phyloP scores from a whole-genome alignment of 1,140 invertebrate species.

The Marisa cornuarietis region DNA sequence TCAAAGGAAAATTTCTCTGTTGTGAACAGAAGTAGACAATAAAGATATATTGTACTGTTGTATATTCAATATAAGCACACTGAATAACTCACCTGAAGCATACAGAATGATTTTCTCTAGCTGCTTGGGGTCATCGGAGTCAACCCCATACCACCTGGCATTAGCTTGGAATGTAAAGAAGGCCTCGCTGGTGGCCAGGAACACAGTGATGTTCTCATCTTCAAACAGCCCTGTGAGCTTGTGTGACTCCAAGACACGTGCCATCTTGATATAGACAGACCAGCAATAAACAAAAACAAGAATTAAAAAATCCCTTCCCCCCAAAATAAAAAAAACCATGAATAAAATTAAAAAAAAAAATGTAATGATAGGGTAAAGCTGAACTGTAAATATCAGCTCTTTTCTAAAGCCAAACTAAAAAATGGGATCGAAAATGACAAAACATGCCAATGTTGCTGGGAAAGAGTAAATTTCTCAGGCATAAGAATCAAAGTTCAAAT shows the following conservation, averaged over 20 bases:
- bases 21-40: not conserved
- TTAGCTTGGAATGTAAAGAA: slow-evolving; percentile 31
- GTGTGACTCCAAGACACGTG: slow-evolving; percentile 17
- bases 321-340: too few species aligned
- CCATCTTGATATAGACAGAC: slow-evolving; percentile 31
- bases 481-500: too few species aligned
- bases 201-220: slow-evolving; percentile 38
- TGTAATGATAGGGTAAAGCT: too few species aligned
- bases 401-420: too few species aligned
- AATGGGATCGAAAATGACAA: too few species aligned
- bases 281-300: slow-evolving; percentile 64
- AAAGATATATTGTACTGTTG: not conserved
- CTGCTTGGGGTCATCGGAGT: slow-evolving; percentile 4
- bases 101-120: slow-evolving; percentile 21
- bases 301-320: too few species aligned
- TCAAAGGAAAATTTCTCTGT: not conserved
- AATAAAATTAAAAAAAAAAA: too few species aligned
- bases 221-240: slow-evolving; percentile 29
- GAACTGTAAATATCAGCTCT: too few species aligned
- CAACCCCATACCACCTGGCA: slow-evolving; percentile 12
- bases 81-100: slow-evolving; percentile 19
- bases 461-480: too few species aligned
- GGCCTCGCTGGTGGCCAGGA: slow-evolving; percentile 36
- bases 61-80: not conserved
- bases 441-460: too few species aligned